Evolutionary conservation across 2,888 invertebrate genomes (phyloP), one percentile per base, ranked within the genome.

Genomic region (Sphecodes monilicornis): DNA sequence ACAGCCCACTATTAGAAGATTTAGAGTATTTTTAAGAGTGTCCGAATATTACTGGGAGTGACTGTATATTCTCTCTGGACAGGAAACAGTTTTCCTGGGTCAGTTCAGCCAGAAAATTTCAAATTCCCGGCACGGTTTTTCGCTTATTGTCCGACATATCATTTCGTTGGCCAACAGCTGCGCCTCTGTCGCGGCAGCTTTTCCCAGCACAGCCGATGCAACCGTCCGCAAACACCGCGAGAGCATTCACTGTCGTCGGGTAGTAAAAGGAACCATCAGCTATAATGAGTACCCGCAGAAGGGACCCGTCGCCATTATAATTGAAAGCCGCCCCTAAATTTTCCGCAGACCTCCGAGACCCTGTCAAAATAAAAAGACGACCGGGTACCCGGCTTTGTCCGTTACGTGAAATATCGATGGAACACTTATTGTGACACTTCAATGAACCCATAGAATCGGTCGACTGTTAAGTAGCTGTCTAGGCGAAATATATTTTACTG

Each of bases 361-460:
- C 68, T 85, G 84, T 84, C 84, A 81, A 85, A 90, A 88, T 88
- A 90, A 88, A 90, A 88, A 74, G 81, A 36, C 39, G 26, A 11
- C 71, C 57, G 57, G 57, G 57, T 46, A 6, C 43, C 78, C 29
- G 57, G 57, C 81, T 73, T 86, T 89, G 84, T 89, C n/a, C 18
- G 26, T 8, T 73, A 57, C 46, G 80, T 90, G 90, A 90, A 90
- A 90, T 90, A 90, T 90, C 82, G 84, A 41, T 84, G 57, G 76
- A 80, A 68, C 75, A 64, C 8, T 85, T 43, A 90, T 90, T 90
- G 90, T 90, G 74, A 72, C 75, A 36, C 43, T 84, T 86, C 80
- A 80, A 84, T 79, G 84, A 82, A 89, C 88, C 89, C 88, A 89
- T 90, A 88, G 80, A 83, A 77, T 80, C 89, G 75, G 88, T 90